Evolutionary conservation across 2,888 invertebrate genomes (phyloP).

Genomic region (Poecilobothrus nobilitatus): DNA sequence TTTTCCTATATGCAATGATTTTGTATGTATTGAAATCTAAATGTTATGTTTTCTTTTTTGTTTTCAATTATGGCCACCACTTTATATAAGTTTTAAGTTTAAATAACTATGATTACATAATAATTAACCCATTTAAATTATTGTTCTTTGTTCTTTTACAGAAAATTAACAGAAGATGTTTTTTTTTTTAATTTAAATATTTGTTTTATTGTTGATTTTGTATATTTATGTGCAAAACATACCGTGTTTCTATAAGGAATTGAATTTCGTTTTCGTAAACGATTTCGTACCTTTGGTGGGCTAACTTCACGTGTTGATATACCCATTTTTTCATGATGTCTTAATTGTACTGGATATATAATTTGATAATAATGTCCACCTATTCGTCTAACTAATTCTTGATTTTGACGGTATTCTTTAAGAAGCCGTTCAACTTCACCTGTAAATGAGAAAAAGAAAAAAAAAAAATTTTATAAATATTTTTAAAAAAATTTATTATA

Average conservation of each 20-base stretch:
- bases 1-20: no score
- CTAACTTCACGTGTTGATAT: constrained; percentile 87
- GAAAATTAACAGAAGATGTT: no score
- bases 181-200: no score
- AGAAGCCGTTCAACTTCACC: constrained; percentile 87
- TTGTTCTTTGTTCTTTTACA: no score
- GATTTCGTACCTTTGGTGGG: constrained; percentile 70
- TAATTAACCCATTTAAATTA: no score
- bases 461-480: constrained; percentile 9
- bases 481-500: not conserved
- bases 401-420: constrained; percentile 84
- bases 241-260: constrained; percentile 47
- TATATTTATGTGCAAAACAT: constrained; percentile 41
- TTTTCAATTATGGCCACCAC: no score
- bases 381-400: constrained; percentile 84
- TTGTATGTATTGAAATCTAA: no score
- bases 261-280: constrained; percentile 42
- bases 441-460: constrained; percentile 41
- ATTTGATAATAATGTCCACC: constrained; percentile 89
- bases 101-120: no score
- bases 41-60: no score
- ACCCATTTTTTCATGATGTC: constrained; percentile 93
- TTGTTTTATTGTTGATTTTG: not conserved
- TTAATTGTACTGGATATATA: constrained; percentile 87
- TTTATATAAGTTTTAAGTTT: no score